A percentile compares a stretch with the other conserved stretches of the same genome.
Evolutionary conservation across 2,888 invertebrate species (phyloP).

Genomic region (Meghimatium bilineatum): DNA sequence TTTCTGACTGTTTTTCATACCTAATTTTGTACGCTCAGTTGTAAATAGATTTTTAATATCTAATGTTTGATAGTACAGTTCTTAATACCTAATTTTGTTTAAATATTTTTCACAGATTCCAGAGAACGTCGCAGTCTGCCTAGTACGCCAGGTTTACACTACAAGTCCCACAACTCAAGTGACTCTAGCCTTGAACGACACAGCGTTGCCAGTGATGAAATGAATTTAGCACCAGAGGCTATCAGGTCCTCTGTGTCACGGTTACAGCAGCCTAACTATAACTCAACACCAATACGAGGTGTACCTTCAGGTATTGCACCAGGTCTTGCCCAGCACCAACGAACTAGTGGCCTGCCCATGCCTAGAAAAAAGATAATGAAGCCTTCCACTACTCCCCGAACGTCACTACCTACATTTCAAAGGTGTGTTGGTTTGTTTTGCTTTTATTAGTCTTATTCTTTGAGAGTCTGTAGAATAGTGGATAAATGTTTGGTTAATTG

Average conservation of each 20-base stretch:
- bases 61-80: neutral
- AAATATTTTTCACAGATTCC: conserved; percentile 55
- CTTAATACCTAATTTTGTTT: neutral
- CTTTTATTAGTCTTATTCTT: too few relatives aligned
- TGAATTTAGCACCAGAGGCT: conserved; percentile 56
- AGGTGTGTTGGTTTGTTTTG: conserved; percentile 54
- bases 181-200: conserved; percentile 68
- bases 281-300: conserved; percentile 50
- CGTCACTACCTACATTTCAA: conserved; percentile 65
- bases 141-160: conserved; percentile 64
- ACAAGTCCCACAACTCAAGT: conserved; percentile 64
- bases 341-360: conserved; percentile 67
- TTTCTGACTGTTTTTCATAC: too few relatives aligned
- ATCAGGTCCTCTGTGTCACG: conserved; percentile 50
- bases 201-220: conserved; percentile 60
- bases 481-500: too few relatives aligned
- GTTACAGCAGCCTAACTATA: conserved; percentile 55
- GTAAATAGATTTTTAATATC: neutral
- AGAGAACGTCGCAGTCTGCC: conserved; percentile 65
- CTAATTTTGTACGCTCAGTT: too few relatives aligned
- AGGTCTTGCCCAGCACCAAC: conserved; percentile 40
- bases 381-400: conserved; percentile 55
- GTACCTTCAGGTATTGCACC: conserved; percentile 49
- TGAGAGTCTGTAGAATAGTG: too few relatives aligned
- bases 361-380: conserved; percentile 65